phyloP scores from a whole-genome alignment of 2,113 vertebrate species.

The Bubo bubo region DNA sequence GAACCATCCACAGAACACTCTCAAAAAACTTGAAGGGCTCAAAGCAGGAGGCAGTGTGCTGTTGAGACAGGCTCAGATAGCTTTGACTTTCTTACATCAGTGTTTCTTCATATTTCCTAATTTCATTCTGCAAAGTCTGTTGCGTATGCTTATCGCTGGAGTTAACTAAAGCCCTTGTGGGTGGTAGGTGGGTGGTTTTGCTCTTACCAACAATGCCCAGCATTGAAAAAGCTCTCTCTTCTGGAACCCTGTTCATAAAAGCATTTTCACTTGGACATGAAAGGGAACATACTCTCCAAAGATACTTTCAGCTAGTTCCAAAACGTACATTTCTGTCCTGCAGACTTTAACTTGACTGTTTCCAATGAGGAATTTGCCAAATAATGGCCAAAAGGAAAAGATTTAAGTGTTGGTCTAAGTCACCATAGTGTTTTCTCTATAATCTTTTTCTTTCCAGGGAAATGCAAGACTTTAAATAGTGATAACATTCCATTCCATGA shows the following conservation, averaged over 20 bases:
- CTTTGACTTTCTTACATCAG: neutral
- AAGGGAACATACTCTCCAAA: neutral
- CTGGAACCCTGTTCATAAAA: neutral
- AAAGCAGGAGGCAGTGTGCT: neutral
- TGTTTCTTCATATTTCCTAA: neutral
- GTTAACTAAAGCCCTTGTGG: neutral
- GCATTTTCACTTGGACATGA: neutral
- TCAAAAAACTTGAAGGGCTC: neutral
- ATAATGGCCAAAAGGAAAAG: neutral
- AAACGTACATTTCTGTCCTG: neutral
- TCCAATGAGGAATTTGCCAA: neutral
- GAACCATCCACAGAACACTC: neutral
- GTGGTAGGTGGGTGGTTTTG: accelerated
- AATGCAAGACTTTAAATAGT: neutral
- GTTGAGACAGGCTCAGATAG: neutral
- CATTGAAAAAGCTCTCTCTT: neutral
- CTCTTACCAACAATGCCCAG: neutral
- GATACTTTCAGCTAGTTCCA: neutral
- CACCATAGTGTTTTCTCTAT: neutral
- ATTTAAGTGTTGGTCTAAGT: neutral
- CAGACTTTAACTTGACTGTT: neutral
- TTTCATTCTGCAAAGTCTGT: neutral
- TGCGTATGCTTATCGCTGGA: neutral
- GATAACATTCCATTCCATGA: neutral
- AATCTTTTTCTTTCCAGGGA: neutral